A percentile compares a stretch with the other conserved stretches of the same genome.
Conservation (phyloP, 1,140 invertebrate genomes). For the Araneus ventricosus region DNA sequence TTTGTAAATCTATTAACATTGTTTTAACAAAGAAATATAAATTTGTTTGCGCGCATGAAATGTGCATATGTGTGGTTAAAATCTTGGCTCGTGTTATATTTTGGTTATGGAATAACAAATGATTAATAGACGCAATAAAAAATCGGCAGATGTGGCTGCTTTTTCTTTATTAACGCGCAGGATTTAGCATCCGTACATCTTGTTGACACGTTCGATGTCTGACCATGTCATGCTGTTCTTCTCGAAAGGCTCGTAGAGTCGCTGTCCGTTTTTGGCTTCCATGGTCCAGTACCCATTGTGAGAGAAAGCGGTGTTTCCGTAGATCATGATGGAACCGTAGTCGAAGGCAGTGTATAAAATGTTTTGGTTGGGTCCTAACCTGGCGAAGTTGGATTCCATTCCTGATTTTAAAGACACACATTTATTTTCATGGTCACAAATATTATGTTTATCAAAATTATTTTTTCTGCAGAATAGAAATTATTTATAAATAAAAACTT, state of each 20-base stretch:
- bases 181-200: constrained; percentile 80
- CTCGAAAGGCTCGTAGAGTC: background rate
- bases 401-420: background rate
- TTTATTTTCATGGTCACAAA: no score
- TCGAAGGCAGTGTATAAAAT: constrained; percentile 60
- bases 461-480: no score
- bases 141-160: no score
- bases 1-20: no score
- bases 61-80: no score
- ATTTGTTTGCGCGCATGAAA: no score
- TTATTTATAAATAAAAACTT: no score
- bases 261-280: constrained; percentile 77
- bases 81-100: no score
- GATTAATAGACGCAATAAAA: background rate
- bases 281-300: constrained; percentile 79
- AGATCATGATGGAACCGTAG: constrained; percentile 73
- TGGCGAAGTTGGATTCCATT: constrained; percentile 66
- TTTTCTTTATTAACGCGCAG: background rate
- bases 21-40: no score
- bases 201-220: constrained; percentile 82
- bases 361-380: constrained; percentile 44
- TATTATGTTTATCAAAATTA: no score
- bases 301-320: constrained; percentile 76
- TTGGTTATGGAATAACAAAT: background rate
- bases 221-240: constrained; percentile 72